Conservation (phyloP, 2,888 invertebrate genomes). For the Glaucopsyche alexis region DNA sequence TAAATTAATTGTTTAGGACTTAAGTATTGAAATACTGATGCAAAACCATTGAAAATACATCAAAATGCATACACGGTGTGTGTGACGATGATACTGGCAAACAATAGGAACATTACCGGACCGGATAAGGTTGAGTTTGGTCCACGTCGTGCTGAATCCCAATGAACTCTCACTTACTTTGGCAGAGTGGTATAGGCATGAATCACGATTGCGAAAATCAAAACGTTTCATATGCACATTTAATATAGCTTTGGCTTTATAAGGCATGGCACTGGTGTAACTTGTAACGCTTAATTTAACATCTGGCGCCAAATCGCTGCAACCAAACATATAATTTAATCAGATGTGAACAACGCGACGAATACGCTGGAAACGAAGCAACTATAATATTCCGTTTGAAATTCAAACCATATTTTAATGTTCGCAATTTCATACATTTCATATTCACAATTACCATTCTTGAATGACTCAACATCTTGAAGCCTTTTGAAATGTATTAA, state of each 20-base stretch:
- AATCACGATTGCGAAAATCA: slow-evolving; percentile 58
- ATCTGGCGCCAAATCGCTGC: slow-evolving; percentile 29
- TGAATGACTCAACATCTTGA: slow-evolving; percentile 2
- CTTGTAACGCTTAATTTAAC: slow-evolving; percentile 29
- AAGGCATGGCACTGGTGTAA: slow-evolving; percentile 22
- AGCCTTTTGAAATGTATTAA: not conserved
- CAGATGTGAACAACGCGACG: not conserved
- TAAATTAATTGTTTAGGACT: not conserved
- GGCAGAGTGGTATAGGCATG: slow-evolving; percentile 46
- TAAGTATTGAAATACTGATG: slow-evolving; percentile 18
- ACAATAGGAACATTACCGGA: slow-evolving; percentile 74
- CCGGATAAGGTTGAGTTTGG: slow-evolving; percentile 70
- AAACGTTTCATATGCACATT: slow-evolving; percentile 52
- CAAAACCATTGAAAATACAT: slow-evolving; percentile 11
- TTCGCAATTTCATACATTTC: not conserved
- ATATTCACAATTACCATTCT: not conserved
- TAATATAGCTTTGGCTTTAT: slow-evolving; percentile 37
- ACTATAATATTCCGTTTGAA: slow-evolving; percentile 4
- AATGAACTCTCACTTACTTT: slow-evolving; percentile 57
- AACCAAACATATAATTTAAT: slow-evolving; percentile 20
- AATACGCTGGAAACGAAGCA: not conserved
- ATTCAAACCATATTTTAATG: not conserved
- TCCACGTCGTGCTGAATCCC: slow-evolving; percentile 66
- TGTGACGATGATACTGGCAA: slow-evolving; percentile 52
- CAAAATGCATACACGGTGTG: slow-evolving; percentile 10